Base-by-base conservation (phyloP, 2,113 vertebrate genomes). In the Antennarius striatus region DNA sequence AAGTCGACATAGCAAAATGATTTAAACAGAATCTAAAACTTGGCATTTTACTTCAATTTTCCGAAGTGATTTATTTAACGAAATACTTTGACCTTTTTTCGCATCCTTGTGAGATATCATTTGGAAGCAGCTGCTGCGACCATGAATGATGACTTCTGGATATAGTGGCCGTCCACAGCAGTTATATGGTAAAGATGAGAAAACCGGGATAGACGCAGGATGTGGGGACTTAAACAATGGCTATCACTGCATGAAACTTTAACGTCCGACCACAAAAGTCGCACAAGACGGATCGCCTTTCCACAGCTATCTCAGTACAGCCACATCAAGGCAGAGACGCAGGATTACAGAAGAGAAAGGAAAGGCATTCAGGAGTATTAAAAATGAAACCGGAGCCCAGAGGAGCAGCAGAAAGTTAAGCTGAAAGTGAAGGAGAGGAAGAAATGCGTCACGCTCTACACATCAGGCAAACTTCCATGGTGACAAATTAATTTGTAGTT, bases 131-230 rank as follows among this genome's bases (percentile, higher is more conserved):
- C 75, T 73, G 67, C 39, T 29, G 61, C 71, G 58, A 72, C 70
- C 56, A 55, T 29, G 29, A 63, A 36, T 52, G 68, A 75, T 49
- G 36, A 73, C 79, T 81, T 58, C 66, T 57, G 79, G 87, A 74
- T 46, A 73, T 42, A 43, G 63, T 53, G 78, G 79, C 71, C 76
- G 63, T 85, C 70, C 68, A 69, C 59, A 55, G 75, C 16, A 54
- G 80, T 77, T 75, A 60, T 63, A 82, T 46, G 75, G 55, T 50
- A 17, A 57, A 71, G 62, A 59, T 52, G n/a, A 62, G 73, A 60
- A 76, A 73, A 77, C 79, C 82, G 79, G 71, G 72, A 69, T 68
- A 68, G 75, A 80, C 14, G 47, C 69, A 76, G 79, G 87, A 82
- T 85, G 76, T 81, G 75, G 74, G 48, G 77, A 74, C 54, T 58